A percentile compares a stretch with the other conserved stretches of the same genome.
Evolutionary conservation across 2,113 vertebrate genomes (phyloP).

Genomic region (Ranitomeya imitator): DNA sequence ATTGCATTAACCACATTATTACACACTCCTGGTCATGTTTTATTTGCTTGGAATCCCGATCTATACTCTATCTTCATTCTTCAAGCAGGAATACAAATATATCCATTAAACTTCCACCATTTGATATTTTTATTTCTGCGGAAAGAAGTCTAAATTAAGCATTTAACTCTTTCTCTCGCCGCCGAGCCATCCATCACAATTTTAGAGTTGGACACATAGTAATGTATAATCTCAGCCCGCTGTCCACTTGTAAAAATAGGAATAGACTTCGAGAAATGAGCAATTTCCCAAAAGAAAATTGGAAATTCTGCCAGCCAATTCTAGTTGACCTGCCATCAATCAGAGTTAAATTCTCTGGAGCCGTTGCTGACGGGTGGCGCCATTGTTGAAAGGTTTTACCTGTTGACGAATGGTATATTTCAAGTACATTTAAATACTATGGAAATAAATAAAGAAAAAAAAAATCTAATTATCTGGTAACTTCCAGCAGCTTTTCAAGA

Average conservation of each 20-base stretch:
- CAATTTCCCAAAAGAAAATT: constrained; percentile 88
- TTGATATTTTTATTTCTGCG: constrained; percentile 64
- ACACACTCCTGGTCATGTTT: background rate
- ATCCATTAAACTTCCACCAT: constrained; percentile 65
- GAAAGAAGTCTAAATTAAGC: constrained; percentile 74
- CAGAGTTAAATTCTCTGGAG: constrained; percentile 81
- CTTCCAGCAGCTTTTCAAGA: constrained; percentile 69
- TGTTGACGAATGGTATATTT: constrained; percentile 82
- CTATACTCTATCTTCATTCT: background rate
- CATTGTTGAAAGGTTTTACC: constrained; percentile 78
- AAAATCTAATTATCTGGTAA: constrained; percentile 77
- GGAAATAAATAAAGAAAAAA: constrained; percentile 67
- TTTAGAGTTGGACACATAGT: constrained; percentile 84
- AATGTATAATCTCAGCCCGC: constrained; percentile 83
- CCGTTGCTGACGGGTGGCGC: constrained; percentile 78
- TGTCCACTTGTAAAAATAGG: constrained; percentile 84
- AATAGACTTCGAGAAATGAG: constrained; percentile 84
- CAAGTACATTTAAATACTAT: constrained; percentile 77
- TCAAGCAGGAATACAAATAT: constrained; percentile 35
- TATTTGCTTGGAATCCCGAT: background rate
- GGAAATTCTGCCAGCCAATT: constrained; percentile 86
- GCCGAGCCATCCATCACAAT: constrained; percentile 82
- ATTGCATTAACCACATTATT: constrained; percentile 9
- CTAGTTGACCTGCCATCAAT: constrained; percentile 83
- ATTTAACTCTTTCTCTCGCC: constrained; percentile 77